Evolutionary conservation across 2,797 vertebrate genomes (phyloP), one percentile per base, ranked within the genome.

Genomic region (Knipowitschia caucasica): DNA sequence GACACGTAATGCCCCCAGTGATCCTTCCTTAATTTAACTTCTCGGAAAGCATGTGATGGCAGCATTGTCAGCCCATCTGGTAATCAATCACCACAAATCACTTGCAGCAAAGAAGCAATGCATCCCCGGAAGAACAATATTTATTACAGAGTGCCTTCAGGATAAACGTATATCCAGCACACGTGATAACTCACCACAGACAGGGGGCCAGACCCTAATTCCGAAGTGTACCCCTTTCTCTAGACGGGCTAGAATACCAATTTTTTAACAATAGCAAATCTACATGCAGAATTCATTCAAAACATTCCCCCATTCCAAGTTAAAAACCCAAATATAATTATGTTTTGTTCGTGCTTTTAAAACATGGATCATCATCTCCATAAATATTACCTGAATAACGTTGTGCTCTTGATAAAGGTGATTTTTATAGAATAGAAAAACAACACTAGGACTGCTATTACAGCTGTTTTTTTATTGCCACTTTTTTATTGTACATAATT

Each of bases 31-130:
- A 61, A 68, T 67, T 55, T 25, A 38, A 21, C 54, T 30, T 21
- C 24, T 46, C 31, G 42, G 33, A 58, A 35, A 42, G 30, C 5
- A 21, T 35, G 21, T 59, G 49, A 67, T 35, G 14, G 36, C 42
- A 2, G 17, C 15, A 38, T 11, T 53, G 50, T 52, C 52, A 36
- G 47, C 50, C 53, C 14, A 8, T 55, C 43, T 26, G 11, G 55
- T 57, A 55, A 75, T 80, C 64, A 54, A 71, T 76, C 59, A 56
- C 39, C 31, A 25, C 46, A 29, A 69, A 45, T 59, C 20, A 30
- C 35, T 31, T 20, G 15, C 23, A 14, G 24, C n/a, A 43, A 25
- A 8, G 11, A 21, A 53, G 1, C 27, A 36, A 30, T 24, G 36
- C 24, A 50, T 40, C 8, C 18, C 62, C 27, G 29, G n/a, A 59